Conservation (phyloP, 2,888 invertebrate species). For the Beris morrisii region DNA sequence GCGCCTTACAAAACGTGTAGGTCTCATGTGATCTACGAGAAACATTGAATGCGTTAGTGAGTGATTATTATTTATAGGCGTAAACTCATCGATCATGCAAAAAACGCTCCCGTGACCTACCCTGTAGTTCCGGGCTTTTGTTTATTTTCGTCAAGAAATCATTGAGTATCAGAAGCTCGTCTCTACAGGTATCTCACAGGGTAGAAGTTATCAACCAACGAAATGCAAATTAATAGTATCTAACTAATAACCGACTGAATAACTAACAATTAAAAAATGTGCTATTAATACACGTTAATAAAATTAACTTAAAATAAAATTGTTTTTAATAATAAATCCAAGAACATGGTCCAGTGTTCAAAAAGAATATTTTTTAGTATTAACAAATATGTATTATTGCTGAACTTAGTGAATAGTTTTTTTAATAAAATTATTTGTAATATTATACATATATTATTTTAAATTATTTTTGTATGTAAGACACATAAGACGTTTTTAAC, state of each 20-base stretch:
- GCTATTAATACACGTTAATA: too few relatives aligned
- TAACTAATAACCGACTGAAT: background rate
- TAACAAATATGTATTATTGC: too few relatives aligned
- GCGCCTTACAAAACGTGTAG: background rate
- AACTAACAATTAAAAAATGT: too few relatives aligned
- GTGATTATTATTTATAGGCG: background rate
- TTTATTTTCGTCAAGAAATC: slow-evolving; percentile 63
- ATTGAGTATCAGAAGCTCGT: slow-evolving; percentile 91
- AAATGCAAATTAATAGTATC: background rate
- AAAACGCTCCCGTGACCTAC: slow-evolving; percentile 97
- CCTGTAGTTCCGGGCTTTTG: slow-evolving; percentile 99
- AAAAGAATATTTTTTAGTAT: too few relatives aligned
- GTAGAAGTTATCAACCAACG: slow-evolving; percentile 54
- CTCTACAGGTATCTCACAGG: slow-evolving; percentile 99
- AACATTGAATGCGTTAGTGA: background rate
- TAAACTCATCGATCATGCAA: slow-evolving; percentile 1
- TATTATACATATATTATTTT: too few relatives aligned
- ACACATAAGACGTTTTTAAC: too few relatives aligned
- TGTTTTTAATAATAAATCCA: too few relatives aligned
- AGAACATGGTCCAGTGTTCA: too few relatives aligned
- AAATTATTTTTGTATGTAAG: background rate
- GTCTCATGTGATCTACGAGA: background rate
- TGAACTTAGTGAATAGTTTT: too few relatives aligned
- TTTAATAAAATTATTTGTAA: too few relatives aligned
- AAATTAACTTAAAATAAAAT: too few relatives aligned